Evolutionary conservation across 30 jellyfish, hydroid and myxozoan species (phyloP).

Genomic region (Pelagia noctiluca): DNA sequence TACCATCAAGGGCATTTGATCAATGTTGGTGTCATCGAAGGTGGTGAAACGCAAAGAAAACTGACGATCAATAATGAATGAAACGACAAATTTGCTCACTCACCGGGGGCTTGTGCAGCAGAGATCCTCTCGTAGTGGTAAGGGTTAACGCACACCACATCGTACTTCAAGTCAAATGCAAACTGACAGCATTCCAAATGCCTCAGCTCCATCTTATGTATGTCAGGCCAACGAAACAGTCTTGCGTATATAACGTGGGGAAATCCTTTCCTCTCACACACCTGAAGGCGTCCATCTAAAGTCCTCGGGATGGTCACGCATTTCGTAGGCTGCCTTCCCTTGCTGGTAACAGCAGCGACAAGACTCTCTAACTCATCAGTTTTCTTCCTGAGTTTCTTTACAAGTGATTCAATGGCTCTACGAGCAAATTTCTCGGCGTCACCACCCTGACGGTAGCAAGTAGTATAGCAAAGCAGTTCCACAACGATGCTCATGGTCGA

Average conservation of each 20-base stretch:
- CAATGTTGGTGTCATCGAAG: too few relatives aligned
- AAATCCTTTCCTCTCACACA: conserved; percentile 98
- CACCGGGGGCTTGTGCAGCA: conserved; percentile 93
- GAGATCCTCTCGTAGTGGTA: conserved; percentile 98
- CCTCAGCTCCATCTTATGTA: conserved; percentile 97
- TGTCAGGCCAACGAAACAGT: conserved; percentile 99
- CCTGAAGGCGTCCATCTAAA: conserved; percentile 98
- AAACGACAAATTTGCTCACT: conserved; percentile 50
- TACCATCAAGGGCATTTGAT: too few relatives aligned
- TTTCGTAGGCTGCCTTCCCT: conserved; percentile 99
- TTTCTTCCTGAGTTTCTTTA: conserved; percentile 93
- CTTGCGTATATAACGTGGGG: conserved; percentile 99
- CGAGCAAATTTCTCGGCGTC: conserved; percentile 99
- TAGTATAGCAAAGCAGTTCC: conserved; percentile 95
- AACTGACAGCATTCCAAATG: conserved; percentile 96
- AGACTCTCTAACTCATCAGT: conserved; percentile 95
- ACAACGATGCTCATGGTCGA: conserved; percentile 98
- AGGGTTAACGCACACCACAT: conserved; percentile 99
- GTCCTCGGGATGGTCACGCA: conserved; percentile 99
- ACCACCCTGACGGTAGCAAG: conserved; percentile 99
- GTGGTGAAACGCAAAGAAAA: too few relatives aligned
- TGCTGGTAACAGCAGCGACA: conserved; percentile 90
- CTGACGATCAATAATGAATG: too few relatives aligned
- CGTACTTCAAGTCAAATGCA: conserved; percentile 97
- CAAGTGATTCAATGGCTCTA: conserved; percentile 95